A percentile compares a stretch with the other conserved stretches of the same genome.
phyloP scores from a whole-genome alignment of 1,140 invertebrate species.

The Drosophila watanabei region DNA sequence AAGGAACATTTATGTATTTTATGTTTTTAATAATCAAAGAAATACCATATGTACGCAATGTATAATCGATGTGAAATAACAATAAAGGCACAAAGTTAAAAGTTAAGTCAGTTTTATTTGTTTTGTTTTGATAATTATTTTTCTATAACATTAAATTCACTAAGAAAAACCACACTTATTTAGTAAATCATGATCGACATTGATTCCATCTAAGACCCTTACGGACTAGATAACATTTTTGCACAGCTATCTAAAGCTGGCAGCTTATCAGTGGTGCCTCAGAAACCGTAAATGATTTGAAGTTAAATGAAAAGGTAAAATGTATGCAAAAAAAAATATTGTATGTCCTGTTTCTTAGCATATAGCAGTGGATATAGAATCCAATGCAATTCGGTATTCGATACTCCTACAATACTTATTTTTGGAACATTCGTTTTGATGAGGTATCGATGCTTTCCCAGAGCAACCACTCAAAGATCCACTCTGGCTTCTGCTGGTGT shows the following conservation, averaged over 20 bases:
- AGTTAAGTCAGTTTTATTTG: not conserved
- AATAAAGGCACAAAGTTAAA: conserved; percentile 34
- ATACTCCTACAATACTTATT: conserved; percentile 25
- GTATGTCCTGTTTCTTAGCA: not conserved
- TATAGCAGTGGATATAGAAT: not conserved
- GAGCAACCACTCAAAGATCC: conserved; percentile 27
- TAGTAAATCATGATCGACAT: not conserved
- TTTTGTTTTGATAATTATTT: not conserved
- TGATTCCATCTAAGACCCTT: not conserved
- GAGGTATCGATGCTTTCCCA: conserved; percentile 6
- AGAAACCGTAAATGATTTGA: not conserved
- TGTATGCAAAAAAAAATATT: not conserved
- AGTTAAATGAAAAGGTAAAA: not conserved
- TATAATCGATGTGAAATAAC: conserved; percentile 26
- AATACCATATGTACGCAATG: conserved; percentile 44
- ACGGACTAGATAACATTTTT: conserved; percentile 5
- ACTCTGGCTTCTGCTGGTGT: conserved; percentile 7
- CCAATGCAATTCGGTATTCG: not conserved
- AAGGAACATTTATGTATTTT: conserved; percentile 24
- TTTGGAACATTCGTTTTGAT: conserved; percentile 4
- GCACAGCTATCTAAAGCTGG: not conserved
- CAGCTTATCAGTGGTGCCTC: not conserved
- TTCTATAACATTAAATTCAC: not conserved
- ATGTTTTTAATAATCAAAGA: conserved; percentile 54
- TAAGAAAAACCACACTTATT: not conserved